These are phyloP conservation scores for Paraplagusia blochii DNA, from an alignment of 2,113 vertebrate genomes.

Conservation along the genomic window DNA sequence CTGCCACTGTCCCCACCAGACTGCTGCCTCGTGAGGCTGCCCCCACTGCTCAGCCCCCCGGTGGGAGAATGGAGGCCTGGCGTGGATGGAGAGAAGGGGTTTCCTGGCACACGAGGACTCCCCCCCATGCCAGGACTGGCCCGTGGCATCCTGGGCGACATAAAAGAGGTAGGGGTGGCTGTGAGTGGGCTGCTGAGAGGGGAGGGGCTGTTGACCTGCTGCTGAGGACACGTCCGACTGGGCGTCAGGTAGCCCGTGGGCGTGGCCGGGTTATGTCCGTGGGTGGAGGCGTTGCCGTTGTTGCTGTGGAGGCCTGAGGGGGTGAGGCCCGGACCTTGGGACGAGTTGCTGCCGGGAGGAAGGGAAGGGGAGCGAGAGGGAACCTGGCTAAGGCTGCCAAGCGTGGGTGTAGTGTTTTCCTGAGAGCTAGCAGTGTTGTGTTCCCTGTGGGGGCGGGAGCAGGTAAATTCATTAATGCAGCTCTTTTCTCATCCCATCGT, in stretches of 20 bases:
- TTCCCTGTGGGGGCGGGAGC: slow-evolving; percentile 76
- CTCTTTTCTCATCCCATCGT: too few species aligned
- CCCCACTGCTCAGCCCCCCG: slow-evolving; percentile 66
- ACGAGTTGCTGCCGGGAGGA: slow-evolving; percentile 66
- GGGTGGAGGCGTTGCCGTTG: slow-evolving; percentile 75
- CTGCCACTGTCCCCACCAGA: slow-evolving; percentile 68
- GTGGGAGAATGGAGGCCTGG: slow-evolving; percentile 83
- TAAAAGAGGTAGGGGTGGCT: slow-evolving; percentile 86
- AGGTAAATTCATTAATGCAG: too few species aligned
- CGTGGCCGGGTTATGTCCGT: slow-evolving; percentile 61
- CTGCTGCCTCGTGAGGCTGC: slow-evolving; percentile 73
- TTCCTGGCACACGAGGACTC: slow-evolving; percentile 80
- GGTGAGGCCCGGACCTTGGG: slow-evolving; percentile 66
- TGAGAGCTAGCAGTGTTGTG: slow-evolving; percentile 92
- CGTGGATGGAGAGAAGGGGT: slow-evolving; percentile 86
- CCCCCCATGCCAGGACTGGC: slow-evolving; percentile 82
- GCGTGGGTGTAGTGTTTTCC: slow-evolving; percentile 87
- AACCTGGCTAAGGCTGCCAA: slow-evolving; percentile 79
- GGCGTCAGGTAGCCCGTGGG: slow-evolving; percentile 70
- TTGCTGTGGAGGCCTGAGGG: slow-evolving; percentile 75
- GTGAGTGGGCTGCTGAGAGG: slow-evolving; percentile 84
- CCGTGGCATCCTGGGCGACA: slow-evolving; percentile 86
- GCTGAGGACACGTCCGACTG: slow-evolving; percentile 67
- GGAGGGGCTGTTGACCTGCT: slow-evolving; percentile 76
- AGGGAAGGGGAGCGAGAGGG: slow-evolving; percentile 78